Percentiles rank a stretch among this genome's conserved stretches.
Conservation (phyloP, 1,140 invertebrate species). For the Triops longicaudatus region DNA sequence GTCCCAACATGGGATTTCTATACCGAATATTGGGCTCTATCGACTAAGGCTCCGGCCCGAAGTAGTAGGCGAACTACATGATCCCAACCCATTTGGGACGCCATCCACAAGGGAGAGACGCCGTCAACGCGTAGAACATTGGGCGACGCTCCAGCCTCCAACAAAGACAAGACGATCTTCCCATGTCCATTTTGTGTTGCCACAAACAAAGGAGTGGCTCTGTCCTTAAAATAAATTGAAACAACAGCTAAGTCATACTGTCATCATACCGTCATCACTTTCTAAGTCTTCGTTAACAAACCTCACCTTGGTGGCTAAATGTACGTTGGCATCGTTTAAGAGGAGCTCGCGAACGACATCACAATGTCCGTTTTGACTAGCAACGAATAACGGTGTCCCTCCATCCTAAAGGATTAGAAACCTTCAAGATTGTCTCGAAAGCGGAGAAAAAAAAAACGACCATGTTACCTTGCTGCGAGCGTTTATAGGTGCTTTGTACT, state of each 20-base stretch:
- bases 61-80: conserved; percentile 67
- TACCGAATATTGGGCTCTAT: conserved; percentile 64
- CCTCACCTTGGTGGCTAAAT: conserved; percentile 73
- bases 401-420: conserved; percentile 58
- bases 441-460: background rate
- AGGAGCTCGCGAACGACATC: conserved; percentile 75
- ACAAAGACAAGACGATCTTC: conserved; percentile 57
- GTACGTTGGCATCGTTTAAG: conserved; percentile 66
- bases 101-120: conserved; percentile 84
- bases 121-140: conserved; percentile 66
- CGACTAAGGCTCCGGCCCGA: conserved; percentile 64
- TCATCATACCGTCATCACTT: background rate
- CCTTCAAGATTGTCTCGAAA: background rate
- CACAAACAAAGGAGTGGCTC: conserved; percentile 78
- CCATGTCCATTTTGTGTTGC: conserved; percentile 83
- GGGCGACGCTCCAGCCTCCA: conserved; percentile 55
- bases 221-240: conserved; percentile 52
- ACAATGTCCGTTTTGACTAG: conserved; percentile 81
- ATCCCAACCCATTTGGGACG: conserved; percentile 84
- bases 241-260: background rate
- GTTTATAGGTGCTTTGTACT: conserved; percentile 66
- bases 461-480: conserved; percentile 64
- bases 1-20: conserved; percentile 30
- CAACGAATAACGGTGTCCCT: conserved; percentile 81
- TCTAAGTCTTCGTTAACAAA: conserved; percentile 7